Conservation (phyloP, 2,113 vertebrate genomes). For the Bagarius yarrelli region DNA sequence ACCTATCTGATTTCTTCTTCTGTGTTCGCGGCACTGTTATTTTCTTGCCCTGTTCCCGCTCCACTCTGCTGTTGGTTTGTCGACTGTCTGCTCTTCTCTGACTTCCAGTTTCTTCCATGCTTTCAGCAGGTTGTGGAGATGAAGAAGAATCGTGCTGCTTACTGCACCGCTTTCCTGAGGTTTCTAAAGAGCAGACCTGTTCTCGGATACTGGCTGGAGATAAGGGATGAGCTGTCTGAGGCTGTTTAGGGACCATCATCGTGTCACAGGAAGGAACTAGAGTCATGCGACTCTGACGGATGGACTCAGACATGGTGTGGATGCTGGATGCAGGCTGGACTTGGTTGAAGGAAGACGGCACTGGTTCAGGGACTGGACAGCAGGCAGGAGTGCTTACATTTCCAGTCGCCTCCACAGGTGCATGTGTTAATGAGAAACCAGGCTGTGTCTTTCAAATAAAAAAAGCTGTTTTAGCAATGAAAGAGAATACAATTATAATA, state of each 20-base stretch:
- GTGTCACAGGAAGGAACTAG: conserved; percentile 39
- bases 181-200: neutral
- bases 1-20: conserved; percentile 64
- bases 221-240: neutral
- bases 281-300: conserved; percentile 65
- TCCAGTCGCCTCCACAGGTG: conserved; percentile 37
- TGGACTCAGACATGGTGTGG: conserved; percentile 64
- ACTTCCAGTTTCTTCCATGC: conserved; percentile 1
- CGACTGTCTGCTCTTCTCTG: conserved; percentile 17
- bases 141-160: conserved; percentile 28
- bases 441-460: conserved; percentile 37
- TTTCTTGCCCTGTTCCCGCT: conserved; percentile 42
- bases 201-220: neutral
- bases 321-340: conserved; percentile 48
- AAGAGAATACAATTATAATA: neutral
- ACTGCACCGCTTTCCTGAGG: neutral
- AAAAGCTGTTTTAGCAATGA: neutral
- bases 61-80: conserved; percentile 31
- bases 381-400: conserved; percentile 20
- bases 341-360: conserved; percentile 51
- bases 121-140: conserved; percentile 33
- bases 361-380: conserved; percentile 28
- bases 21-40: conserved; percentile 9
- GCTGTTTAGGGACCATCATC: conserved; percentile 3
- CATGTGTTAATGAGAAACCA: conserved; percentile 25